A percentile compares a stretch with the other conserved stretches of the same genome.
phyloP scores from a whole-genome alignment of 2,888 invertebrate species.

The Anorthoa munda region DNA sequence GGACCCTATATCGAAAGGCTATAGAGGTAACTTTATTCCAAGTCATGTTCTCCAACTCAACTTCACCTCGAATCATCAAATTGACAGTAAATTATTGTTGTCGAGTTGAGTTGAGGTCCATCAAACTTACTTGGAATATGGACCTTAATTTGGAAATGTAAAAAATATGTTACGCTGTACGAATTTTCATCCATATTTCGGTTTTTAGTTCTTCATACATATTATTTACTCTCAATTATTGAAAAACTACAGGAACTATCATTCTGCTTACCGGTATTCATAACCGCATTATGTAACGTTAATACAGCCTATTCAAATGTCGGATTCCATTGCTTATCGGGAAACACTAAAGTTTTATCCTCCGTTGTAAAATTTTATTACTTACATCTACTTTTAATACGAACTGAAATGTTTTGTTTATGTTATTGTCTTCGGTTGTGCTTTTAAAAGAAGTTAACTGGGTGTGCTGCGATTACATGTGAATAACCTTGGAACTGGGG shows the following conservation, averaged over 20 bases:
- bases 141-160: neutral
- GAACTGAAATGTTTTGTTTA: slow-evolving; percentile 59
- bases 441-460: slow-evolving; percentile 53
- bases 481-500: slow-evolving; percentile 1
- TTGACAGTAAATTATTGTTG: too few species aligned
- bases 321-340: slow-evolving; percentile 77
- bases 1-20: too few species aligned
- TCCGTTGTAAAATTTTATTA: slow-evolving; percentile 79
- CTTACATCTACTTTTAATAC: slow-evolving; percentile 77
- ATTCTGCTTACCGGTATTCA: slow-evolving; percentile 25
- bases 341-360: slow-evolving; percentile 80
- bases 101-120: too few species aligned
- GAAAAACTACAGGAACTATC: slow-evolving; percentile 12
- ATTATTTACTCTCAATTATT: neutral
- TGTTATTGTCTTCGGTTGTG: slow-evolving; percentile 49
- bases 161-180: too few species aligned
- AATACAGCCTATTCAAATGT: slow-evolving; percentile 68
- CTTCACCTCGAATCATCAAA: too few species aligned
- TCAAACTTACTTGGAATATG: too few species aligned
- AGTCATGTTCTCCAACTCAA: too few species aligned
- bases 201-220: neutral
- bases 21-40: too few species aligned
- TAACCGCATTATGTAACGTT: slow-evolving; percentile 58
- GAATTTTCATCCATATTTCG: neutral
- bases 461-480: slow-evolving; percentile 35